These are phyloP conservation scores for Grallaria varia DNA, from an alignment of 2,113 vertebrate genomes.

Conservation along the genomic window DNA sequence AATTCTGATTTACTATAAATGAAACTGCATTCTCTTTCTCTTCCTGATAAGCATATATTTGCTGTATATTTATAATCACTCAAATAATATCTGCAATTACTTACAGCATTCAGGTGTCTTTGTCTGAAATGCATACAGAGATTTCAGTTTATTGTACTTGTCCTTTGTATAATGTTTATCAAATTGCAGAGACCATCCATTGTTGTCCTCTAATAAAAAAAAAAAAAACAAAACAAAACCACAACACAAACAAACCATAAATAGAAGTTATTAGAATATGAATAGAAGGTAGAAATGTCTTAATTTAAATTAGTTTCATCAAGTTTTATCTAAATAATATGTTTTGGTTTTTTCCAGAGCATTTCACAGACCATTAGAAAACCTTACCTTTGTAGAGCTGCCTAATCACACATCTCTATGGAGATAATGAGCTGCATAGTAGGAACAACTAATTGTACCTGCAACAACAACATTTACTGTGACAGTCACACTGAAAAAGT, in stretches of 20 bases:
- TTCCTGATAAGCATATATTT: neutral
- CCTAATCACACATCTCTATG: neutral
- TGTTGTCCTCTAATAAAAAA: conserved; percentile 86
- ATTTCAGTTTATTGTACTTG: conserved; percentile 71
- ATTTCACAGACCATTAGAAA: neutral
- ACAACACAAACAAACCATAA: neutral
- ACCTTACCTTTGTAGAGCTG: neutral
- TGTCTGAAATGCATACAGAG: conserved; percentile 63
- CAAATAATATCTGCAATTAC: conserved; percentile 55
- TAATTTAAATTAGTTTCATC: neutral
- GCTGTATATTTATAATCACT: neutral
- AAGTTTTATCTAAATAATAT: neutral
- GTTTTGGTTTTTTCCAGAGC: neutral
- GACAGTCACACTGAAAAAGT: neutral
- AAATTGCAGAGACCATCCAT: conserved; percentile 90
- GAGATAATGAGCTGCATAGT: neutral
- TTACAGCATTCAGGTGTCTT: conserved; percentile 85
- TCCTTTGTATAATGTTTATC: conserved; percentile 83
- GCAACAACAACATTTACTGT: neutral
- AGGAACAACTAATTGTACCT: neutral
- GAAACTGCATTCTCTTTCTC: neutral
- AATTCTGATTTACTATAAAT: neutral
- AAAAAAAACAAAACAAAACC: too few relatives aligned
- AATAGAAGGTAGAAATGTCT: neutral
- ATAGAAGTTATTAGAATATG: neutral